Conservation (phyloP, 1,140 invertebrate species). For the Drosophila pseudoobscura region DNA sequence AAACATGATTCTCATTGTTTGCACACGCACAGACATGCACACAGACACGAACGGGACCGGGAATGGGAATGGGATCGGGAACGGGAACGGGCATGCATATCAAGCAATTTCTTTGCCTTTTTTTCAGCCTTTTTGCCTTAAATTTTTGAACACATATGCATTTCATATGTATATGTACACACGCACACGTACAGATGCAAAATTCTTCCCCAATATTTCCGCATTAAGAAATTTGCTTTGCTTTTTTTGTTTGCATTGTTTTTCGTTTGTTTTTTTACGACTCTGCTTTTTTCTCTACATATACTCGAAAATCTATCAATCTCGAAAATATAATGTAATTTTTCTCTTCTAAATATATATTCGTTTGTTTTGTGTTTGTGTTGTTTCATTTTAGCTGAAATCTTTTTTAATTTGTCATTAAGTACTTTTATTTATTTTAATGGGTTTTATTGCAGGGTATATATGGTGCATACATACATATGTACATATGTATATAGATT, state of each 20-base stretch:
- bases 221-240: constrained; percentile 62
- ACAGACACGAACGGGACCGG: constrained; percentile 14
- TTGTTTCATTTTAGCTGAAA: constrained; percentile 26
- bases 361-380: constrained; percentile 16
- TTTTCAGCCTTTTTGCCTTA: constrained; percentile 27
- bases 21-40: constrained; percentile 10
- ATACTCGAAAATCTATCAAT: constrained; percentile 45
- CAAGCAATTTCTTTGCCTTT: constrained; percentile 65
- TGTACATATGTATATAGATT: constrained; percentile 51
- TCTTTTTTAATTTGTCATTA: constrained; percentile 57
- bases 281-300: constrained; percentile 50
- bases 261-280: constrained; percentile 38
- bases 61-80: no score
- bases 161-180: constrained; percentile 26
- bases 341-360: constrained; percentile 16
- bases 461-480: neutral
- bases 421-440: constrained; percentile 51
- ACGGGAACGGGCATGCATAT: constrained; percentile 17
- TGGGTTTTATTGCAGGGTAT: no score
- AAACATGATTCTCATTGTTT: constrained; percentile 43
- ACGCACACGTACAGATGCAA: constrained; percentile 36
- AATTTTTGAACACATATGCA: constrained; percentile 46
- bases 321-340: constrained; percentile 55
- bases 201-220: constrained; percentile 75
- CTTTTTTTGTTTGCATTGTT: constrained; percentile 17